Percentiles rank a stretch among this genome's conserved stretches.
These are phyloP conservation scores for Cyclura pinguis DNA, from an alignment of 2,797 vertebrate genomes.

Conservation along the genomic window DNA sequence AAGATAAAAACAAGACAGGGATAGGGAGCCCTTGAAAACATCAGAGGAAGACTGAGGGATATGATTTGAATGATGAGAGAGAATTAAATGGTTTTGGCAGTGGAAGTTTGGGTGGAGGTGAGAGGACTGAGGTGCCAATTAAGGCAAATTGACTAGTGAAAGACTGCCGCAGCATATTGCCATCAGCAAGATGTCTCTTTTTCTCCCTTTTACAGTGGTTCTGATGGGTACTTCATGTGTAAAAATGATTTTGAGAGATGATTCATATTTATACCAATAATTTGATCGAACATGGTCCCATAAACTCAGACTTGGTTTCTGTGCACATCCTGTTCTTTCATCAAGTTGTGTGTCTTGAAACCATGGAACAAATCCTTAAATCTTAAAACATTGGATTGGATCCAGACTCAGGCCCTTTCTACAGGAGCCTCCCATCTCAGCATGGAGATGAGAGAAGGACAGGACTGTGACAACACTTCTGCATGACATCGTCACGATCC, in stretches of 20 bases:
- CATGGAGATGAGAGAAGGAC: no score
- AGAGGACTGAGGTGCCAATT: background rate
- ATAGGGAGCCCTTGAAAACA: background rate
- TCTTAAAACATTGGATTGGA: background rate
- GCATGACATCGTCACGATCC: no score
- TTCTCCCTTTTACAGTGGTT: background rate
- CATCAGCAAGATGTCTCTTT: background rate
- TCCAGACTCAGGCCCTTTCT: background rate
- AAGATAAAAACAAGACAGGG: background rate
- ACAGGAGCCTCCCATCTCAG: no score
- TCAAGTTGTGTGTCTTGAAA: background rate
- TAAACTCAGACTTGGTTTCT: background rate
- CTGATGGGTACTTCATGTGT: background rate
- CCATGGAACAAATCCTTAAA: background rate
- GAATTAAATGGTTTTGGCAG: slow-evolving; percentile 13
- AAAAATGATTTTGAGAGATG: background rate
- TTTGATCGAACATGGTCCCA: background rate
- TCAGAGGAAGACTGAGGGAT: background rate
- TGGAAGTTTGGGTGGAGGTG: background rate
- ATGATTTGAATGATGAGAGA: background rate
- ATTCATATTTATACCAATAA: slow-evolving; percentile 12
- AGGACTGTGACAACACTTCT: no score
- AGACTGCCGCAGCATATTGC: background rate
- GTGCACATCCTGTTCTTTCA: background rate
- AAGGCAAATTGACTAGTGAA: background rate